Conservation (phyloP, 2,888 invertebrate species). For the Orthosia gothica region DNA sequence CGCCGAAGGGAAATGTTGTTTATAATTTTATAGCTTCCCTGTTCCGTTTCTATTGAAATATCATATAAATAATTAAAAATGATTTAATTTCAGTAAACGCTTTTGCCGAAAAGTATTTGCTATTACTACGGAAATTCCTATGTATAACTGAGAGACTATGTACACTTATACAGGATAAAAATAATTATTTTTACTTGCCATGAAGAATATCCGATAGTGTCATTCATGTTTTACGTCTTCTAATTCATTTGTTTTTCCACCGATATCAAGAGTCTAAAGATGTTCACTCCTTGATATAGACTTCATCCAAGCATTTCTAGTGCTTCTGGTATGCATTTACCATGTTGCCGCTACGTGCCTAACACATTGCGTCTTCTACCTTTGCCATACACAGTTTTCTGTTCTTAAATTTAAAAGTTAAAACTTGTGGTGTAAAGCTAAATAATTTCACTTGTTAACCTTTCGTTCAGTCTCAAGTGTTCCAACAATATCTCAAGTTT, state of each 20-base stretch:
- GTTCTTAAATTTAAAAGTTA: background rate
- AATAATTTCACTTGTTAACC: slow-evolving; percentile 8
- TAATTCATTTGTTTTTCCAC: background rate
- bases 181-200: too few species aligned
- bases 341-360: too few species aligned
- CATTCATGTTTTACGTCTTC: background rate
- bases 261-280: background rate
- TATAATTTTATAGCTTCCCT: slow-evolving; percentile 47
- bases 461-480: slow-evolving; percentile 14
- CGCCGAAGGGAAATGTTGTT: slow-evolving; percentile 29
- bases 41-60: slow-evolving; percentile 51
- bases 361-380: background rate
- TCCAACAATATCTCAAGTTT: slow-evolving; percentile 50
- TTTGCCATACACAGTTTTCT: background rate
- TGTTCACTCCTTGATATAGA: background rate
- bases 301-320: background rate
- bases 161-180: too few species aligned
- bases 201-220: too few species aligned
- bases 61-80: background rate
- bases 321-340: background rate
- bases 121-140: background rate
- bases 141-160: too few species aligned
- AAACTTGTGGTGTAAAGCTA: background rate
- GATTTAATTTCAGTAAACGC: slow-evolving; percentile 3
- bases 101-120: background rate